Percentiles rank a stretch among this genome's conserved stretches.
Evolutionary conservation across 2,888 invertebrate genomes (phyloP).

Genomic region (Apocheima hispidaria): DNA sequence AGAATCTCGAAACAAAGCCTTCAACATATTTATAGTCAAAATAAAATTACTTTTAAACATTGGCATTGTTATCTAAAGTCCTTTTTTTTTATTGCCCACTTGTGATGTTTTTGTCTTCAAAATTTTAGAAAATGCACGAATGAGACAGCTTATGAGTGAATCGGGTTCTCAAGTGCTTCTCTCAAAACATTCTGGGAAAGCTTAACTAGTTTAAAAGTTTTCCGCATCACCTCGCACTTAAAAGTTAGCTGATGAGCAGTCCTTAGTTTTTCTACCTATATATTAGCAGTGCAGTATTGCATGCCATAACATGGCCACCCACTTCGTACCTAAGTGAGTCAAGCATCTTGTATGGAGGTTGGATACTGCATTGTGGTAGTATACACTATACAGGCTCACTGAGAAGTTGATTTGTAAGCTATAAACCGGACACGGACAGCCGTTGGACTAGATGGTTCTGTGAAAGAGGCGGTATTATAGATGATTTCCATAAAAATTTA

Average conservation of each 20-base stretch:
- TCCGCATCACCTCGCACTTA: not conserved
- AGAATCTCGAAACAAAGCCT: too few species aligned
- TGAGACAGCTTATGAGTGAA: too few species aligned
- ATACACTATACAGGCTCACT: constrained; percentile 41
- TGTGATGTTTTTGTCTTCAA: too few species aligned
- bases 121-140: too few species aligned
- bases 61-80: too few species aligned
- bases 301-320: constrained; percentile 9
- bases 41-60: too few species aligned
- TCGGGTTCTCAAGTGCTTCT: too few species aligned
- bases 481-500: constrained; percentile 37
- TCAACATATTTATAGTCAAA: too few species aligned
- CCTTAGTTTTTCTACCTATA: not conserved
- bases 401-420: constrained; percentile 54
- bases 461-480: constrained; percentile 35
- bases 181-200: not conserved
- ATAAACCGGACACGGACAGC: constrained; percentile 44
- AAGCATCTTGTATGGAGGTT: constrained; percentile 3
- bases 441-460: constrained; percentile 27
- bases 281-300: constrained; percentile 11
- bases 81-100: too few species aligned
- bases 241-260: not conserved
- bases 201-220: not conserved
- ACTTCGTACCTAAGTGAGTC: constrained; percentile 4
- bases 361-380: not conserved